A percentile compares a stretch with the other conserved stretches of the same genome.
phyloP scores from a whole-genome alignment of 2,888 invertebrate genomes.

The Fragum whitleyi region DNA sequence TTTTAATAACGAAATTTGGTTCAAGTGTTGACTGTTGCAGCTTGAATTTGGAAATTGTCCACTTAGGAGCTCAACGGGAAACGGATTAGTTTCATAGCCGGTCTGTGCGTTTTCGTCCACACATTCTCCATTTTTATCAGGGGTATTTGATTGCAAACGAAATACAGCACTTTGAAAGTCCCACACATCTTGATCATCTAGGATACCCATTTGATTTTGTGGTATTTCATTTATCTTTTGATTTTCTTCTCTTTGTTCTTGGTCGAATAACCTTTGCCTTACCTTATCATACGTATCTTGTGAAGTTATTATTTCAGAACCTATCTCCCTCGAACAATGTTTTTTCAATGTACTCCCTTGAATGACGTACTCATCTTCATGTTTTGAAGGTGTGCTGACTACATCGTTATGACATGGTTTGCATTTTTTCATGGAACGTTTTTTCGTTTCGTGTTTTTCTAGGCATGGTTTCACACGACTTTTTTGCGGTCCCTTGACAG shows the following conservation, averaged over 20 bases:
- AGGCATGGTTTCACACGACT: not conserved
- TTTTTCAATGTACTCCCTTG: conserved; percentile 22
- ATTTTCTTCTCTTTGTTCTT: not conserved
- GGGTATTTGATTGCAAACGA: not conserved
- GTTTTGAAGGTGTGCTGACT: not conserved
- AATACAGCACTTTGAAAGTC: not conserved
- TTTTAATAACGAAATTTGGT: not conserved
- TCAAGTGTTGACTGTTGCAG: not conserved
- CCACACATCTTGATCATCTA: not conserved
- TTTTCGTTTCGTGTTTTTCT: not conserved
- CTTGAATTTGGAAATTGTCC: not conserved
- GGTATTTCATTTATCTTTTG: not conserved
- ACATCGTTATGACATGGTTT: not conserved
- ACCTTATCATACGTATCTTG: not conserved
- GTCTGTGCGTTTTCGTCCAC: not conserved
- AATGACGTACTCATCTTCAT: not conserved
- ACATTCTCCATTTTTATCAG: not conserved
- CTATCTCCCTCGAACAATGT: not conserved
- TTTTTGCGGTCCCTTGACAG: not conserved
- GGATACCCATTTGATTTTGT: conserved; percentile 1
- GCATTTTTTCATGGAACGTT: not conserved
- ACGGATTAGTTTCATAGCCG: not conserved
- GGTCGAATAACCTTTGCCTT: not conserved
- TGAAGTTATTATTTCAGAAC: not conserved
- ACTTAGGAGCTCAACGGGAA: conserved; percentile 8